Conservation (phyloP, 2,113 vertebrate species). For the Psophia crepitans region DNA sequence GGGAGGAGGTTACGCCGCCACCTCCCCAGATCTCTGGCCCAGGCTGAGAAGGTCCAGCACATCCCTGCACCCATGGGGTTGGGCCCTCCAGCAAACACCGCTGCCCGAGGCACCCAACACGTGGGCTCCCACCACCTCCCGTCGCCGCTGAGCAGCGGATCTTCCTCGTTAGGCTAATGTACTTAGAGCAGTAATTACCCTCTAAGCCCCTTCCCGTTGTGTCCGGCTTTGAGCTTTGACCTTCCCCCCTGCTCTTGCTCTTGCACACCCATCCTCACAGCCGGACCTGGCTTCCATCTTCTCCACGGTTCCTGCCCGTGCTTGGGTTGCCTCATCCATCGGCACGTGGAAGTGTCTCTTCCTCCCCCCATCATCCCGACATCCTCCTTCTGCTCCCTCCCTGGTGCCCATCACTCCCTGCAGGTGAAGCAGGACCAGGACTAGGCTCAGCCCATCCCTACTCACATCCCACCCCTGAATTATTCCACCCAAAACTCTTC, state of each 20-base stretch:
- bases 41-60: background rate
- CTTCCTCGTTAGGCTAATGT: background rate
- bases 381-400: background rate
- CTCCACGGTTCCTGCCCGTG: background rate
- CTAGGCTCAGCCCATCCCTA: background rate
- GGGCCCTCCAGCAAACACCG: background rate
- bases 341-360: fast-evolving
- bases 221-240: background rate
- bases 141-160: fast-evolving
- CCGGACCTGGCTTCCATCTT: background rate
- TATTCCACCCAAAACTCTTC: background rate
- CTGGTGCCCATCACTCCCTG: background rate
- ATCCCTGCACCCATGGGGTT: fast-evolving
- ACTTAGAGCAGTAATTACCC: background rate
- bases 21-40: background rate
- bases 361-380: background rate
- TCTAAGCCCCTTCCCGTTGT: background rate
- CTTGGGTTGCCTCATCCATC: background rate
- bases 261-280: background rate
- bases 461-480: background rate
- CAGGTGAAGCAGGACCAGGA: background rate
- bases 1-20: background rate
- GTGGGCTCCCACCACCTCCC: background rate
- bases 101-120: background rate
- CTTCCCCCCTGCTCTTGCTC: background rate